Conservation (phyloP, 2,888 invertebrate species). For the Lithophane socia region DNA sequence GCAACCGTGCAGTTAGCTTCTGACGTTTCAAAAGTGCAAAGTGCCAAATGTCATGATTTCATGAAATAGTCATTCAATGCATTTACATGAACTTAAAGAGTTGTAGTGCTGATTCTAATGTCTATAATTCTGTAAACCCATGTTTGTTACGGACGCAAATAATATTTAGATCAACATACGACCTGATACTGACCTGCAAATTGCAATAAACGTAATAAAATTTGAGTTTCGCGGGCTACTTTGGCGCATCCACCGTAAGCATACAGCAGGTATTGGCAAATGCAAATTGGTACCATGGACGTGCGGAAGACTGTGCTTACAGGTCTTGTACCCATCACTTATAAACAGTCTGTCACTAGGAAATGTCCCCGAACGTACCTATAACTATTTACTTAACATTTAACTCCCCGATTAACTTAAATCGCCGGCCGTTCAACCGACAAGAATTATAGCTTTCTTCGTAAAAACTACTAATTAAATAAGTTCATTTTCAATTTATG, state of each 20-base stretch:
- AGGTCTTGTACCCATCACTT: not conserved
- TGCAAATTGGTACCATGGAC: not conserved
- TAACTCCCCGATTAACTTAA: slow-evolving; percentile 28
- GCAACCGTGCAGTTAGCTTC: too few species aligned
- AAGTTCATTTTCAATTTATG: slow-evolving; percentile 41
- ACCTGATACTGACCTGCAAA: too few species aligned
- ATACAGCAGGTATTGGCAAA: not conserved
- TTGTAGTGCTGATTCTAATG: too few species aligned
- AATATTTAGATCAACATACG: too few species aligned
- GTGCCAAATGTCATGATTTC: too few species aligned
- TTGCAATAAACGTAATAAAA: too few species aligned
- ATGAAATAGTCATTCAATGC: too few species aligned
- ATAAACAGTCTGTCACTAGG: not conserved
- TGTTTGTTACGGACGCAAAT: too few species aligned
- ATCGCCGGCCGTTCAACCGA: slow-evolving; percentile 9
- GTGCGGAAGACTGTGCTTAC: not conserved
- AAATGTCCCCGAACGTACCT: not conserved
- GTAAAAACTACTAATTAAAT: slow-evolving; percentile 41
- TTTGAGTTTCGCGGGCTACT: too few species aligned
- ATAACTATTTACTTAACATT: slow-evolving; percentile 36
- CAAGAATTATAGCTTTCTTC: slow-evolving; percentile 36
- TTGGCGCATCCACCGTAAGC: not conserved
- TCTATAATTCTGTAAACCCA: too few species aligned
- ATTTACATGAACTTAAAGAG: too few species aligned
- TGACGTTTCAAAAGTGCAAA: too few species aligned